Evolutionary conservation across 1,140 invertebrate genomes (phyloP).

Genomic region (Nymphalis io): DNA sequence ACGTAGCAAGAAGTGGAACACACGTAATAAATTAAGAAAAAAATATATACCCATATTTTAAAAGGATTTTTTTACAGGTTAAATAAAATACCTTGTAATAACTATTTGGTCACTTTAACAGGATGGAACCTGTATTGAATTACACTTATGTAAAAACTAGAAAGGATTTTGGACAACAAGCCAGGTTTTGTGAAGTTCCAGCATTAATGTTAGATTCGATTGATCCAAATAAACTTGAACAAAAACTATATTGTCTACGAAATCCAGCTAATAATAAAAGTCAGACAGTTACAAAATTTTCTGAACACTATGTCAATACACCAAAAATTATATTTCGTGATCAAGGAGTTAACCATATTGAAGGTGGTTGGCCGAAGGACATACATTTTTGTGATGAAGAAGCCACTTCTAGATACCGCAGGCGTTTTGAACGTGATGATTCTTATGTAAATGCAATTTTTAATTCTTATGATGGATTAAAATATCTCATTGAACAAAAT

Average conservation of each 20-base stretch:
- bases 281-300: slow-evolving; percentile 82
- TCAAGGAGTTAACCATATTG: slow-evolving; percentile 90
- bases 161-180: slow-evolving; percentile 84
- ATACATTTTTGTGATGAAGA: slow-evolving; percentile 93
- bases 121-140: slow-evolving; percentile 40
- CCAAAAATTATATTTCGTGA: slow-evolving; percentile 86
- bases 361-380: slow-evolving; percentile 98
- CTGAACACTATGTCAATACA: slow-evolving; percentile 83
- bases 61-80: not conserved
- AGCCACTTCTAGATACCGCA: slow-evolving; percentile 89
- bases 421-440: slow-evolving; percentile 97
- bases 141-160: slow-evolving; percentile 85
- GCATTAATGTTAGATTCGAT: slow-evolving; percentile 87
- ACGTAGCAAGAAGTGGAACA: not conserved
- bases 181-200: slow-evolving; percentile 86
- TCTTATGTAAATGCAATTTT: slow-evolving; percentile 90
- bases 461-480: slow-evolving; percentile 84
- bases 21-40: not conserved
- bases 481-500: slow-evolving; percentile 93
- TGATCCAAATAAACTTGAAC: slow-evolving; percentile 83
- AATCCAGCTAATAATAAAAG: slow-evolving; percentile 84
- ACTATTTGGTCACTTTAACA: not conserved
- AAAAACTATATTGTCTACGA: slow-evolving; percentile 85
- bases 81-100: not conserved
- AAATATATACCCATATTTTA: too few species aligned